These are phyloP conservation scores for Elymnias hypermnestra DNA, from an alignment of 1,140 invertebrate genomes.

Conservation along the genomic window DNA sequence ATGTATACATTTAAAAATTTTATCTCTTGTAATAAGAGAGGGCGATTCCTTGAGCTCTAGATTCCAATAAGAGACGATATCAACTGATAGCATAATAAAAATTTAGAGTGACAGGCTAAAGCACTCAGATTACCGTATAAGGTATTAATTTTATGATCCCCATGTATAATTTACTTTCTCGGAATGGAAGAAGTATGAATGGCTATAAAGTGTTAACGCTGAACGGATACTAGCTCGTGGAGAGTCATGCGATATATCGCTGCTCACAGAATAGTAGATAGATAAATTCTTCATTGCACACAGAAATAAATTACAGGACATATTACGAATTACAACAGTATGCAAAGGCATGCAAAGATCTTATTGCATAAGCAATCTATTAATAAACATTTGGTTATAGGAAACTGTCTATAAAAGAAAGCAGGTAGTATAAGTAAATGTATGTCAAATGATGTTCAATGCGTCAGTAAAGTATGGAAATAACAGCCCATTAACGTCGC, in stretches of 20 bases:
- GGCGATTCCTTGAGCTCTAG: constrained; percentile 18
- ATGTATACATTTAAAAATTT: constrained; percentile 13
- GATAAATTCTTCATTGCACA: too few species aligned
- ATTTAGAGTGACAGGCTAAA: constrained; percentile 54
- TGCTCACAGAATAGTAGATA: background rate
- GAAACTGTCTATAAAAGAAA: too few species aligned
- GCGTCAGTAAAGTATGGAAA: too few species aligned
- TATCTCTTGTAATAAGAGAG: constrained; percentile 20
- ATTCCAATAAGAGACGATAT: constrained; percentile 36
- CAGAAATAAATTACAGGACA: too few species aligned
- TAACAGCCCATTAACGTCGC: too few species aligned
- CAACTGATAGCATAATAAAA: constrained; percentile 58
- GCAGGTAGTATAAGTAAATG: too few species aligned
- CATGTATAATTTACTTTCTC: constrained; percentile 61
- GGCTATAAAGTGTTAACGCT: constrained; percentile 55
- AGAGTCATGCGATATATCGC: constrained; percentile 29
- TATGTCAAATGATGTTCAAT: too few species aligned
- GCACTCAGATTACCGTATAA: constrained; percentile 53
- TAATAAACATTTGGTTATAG: too few species aligned
- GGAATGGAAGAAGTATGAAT: constrained; percentile 60
- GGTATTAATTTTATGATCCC: constrained; percentile 63
- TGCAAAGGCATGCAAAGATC: too few species aligned
- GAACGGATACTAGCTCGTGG: constrained; percentile 44
- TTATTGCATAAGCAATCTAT: too few species aligned
- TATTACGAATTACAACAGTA: too few species aligned